Evolutionary conservation across 2,113 vertebrate species (phyloP), one percentile per base, ranked within the genome.

Genomic region (Benitochromis conjunctus): DNA sequence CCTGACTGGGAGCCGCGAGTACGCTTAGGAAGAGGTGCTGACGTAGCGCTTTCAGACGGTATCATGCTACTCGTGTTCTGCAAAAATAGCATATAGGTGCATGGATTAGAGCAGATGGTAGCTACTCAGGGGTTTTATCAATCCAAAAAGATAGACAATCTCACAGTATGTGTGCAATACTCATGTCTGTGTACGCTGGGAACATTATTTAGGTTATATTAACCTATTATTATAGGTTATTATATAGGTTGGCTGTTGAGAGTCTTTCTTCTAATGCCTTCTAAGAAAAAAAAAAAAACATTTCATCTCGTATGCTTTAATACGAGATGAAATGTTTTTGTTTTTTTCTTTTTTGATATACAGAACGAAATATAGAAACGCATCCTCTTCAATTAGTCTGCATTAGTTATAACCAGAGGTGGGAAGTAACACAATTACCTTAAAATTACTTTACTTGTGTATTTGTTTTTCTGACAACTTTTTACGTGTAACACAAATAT

Each of bases 11-110:
- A 88, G 84, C 78, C 2, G 14, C 26, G 12, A 24, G 79, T 41
- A 12, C 60, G 64, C 81, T 53, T 83, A 56, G 80, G 38, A 88
- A 81, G 78, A 88, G 71, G n/a, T 89, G 92, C 89, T 89, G 89
- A 91, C 29, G 6, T 43, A 54, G 84, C 54, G 26, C 85, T 87
- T 86, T 87, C 48, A 80, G 74, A 83, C 26, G 46, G 10, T 64
- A 84, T 89, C 88, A 82, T 81, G 54, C 78, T 71, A 48, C 88
- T 79, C 4, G 2, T 83, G 74, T 76, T 78, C 82, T 87, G 83
- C 71, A 71, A 88, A 87, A 92, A 85, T 29, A 38, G 77, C 71
- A 66, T 71, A 85, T 81, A 57, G 74, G 76, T 84, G 6, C 34
- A 16, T 66, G 34, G 66, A 31, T 81, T 83, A 48, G 24, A 90